These are phyloP conservation scores for Huso huso DNA, from an alignment of 2,797 vertebrate species.

Conservation along the genomic window DNA sequence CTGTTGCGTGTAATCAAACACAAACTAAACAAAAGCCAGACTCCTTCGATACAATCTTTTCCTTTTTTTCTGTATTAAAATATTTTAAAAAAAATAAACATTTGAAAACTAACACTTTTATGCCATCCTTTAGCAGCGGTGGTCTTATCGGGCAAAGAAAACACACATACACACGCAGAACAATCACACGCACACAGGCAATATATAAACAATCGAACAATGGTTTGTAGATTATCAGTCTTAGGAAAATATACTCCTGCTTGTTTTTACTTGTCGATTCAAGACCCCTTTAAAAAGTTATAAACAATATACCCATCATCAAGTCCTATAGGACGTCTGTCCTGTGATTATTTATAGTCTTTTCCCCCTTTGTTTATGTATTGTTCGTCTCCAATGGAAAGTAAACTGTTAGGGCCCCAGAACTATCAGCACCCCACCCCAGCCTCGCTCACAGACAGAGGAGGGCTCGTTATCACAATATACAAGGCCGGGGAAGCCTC, in stretches of 20 bases:
- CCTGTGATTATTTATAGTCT: not conserved
- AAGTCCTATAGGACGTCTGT: not conserved
- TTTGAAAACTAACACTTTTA: no score
- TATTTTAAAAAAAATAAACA: no score
- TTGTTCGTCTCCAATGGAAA: constrained; percentile 8
- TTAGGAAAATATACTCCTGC: constrained; percentile 21
- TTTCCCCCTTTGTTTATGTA: constrained; percentile 12
- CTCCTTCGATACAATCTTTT: no score
- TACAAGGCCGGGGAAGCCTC: constrained; percentile 54
- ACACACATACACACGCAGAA: no score
- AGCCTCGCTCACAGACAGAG: not conserved
- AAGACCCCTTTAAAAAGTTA: not conserved
- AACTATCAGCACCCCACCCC: not conserved
- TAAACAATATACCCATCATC: not conserved
- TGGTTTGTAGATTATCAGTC: not conserved
- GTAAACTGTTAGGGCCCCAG: not conserved
- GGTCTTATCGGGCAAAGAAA: no score
- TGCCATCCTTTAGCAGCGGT: no score
- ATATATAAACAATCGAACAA: no score
- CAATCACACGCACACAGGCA: no score
- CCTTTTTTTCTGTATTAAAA: no score
- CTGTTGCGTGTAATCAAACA: no score
- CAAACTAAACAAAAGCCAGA: no score
- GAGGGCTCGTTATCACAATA: constrained; percentile 53
- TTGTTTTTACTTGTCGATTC: constrained; percentile 17